A percentile compares a stretch with the other conserved stretches of the same genome.
Evolutionary conservation across 2,888 invertebrate genomes (phyloP).

Genomic region (Diogma glabrata): DNA sequence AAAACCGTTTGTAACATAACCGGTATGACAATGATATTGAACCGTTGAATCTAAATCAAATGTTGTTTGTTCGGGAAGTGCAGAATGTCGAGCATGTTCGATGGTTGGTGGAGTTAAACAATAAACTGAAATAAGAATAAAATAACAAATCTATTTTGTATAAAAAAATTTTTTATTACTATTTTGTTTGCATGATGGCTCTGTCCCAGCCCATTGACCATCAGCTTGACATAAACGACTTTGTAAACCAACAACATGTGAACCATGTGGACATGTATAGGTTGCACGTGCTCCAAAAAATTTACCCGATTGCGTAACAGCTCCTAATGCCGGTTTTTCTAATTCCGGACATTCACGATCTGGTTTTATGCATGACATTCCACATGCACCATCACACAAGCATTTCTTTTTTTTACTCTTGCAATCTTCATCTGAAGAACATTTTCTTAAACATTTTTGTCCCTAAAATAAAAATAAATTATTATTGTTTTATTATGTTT

Average conservation of each 20-base stretch:
- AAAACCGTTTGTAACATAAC: conserved; percentile 86
- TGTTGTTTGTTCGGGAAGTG: conserved; percentile 71
- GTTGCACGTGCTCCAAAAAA: conserved; percentile 70
- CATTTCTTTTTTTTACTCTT: conserved; percentile 95
- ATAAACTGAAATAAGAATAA: conserved; percentile 45
- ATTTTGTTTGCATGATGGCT: conserved; percentile 77
- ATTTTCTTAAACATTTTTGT: conserved; percentile 83
- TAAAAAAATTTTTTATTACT: conserved; percentile 36
- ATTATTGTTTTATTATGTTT: background rate
- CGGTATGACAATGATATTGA: conserved; percentile 89
- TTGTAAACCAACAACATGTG: conserved; percentile 74
- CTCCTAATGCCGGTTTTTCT: conserved; percentile 63
- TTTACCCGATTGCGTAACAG: conserved; percentile 61
- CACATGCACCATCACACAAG: conserved; percentile 92
- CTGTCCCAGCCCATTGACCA: conserved; percentile 76
- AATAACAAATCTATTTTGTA: background rate
- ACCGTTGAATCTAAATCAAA: conserved; percentile 84
- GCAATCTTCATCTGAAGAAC: conserved; percentile 89
- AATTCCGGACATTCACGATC: conserved; percentile 81
- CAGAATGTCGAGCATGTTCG: conserved; percentile 79
- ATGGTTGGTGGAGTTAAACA: conserved; percentile 77
- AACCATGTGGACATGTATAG: conserved; percentile 81
- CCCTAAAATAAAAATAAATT: conserved; percentile 38
- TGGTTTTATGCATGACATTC: conserved; percentile 95
- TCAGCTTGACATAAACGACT: conserved; percentile 86